Evolutionary conservation across 2,797 vertebrate species (phyloP), one percentile per base, ranked within the genome.

Genomic region (Gastrophryne carolinensis): DNA sequence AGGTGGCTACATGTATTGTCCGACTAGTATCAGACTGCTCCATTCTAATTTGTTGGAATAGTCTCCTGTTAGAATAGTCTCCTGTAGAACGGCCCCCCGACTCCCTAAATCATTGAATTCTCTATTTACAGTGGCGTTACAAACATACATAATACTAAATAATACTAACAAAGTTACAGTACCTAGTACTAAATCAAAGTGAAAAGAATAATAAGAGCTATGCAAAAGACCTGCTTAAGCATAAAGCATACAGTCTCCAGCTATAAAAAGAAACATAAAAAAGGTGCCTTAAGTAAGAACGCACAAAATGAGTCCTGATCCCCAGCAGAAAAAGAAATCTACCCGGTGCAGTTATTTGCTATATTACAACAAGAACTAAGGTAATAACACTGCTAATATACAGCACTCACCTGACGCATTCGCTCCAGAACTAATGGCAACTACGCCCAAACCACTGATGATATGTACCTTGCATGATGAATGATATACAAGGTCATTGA

Each of bases 171-270:
- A 79, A 86, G 82, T 84, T 80, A 85, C 79, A 83, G 39, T 7
- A 17, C 24, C 32, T 84, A 82, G 86, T 87, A 86, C 86, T 86
- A 81, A 82, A 83, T 83, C 82, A 79, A 21, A 32, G 53, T 72
- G 75, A n/a, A 73, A 79, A 68, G 73, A 41, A 79, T 81, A 71
- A 77, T 86, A 84, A 90, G 86, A 84, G 86, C 67, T 78, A 93
- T 93, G 93, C 94, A 87, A 92, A 96, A 95, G 94, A 90, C 94
- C 94, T 94, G 93, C 95, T 96, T 93, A 91, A 95, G 94, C 93
- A 94, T 86, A 84, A 78, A 80, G 83, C 56, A 94, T 86, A 84
- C 78, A 80, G 83, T 57, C 81, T 64, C 83, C 87, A 90, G 44
- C 82, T 83, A 86, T 86, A 86, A 87, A 89, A 77, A 81, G 87